Conservation (phyloP, 2,113 vertebrate genomes). For the Aythya baeri region DNA sequence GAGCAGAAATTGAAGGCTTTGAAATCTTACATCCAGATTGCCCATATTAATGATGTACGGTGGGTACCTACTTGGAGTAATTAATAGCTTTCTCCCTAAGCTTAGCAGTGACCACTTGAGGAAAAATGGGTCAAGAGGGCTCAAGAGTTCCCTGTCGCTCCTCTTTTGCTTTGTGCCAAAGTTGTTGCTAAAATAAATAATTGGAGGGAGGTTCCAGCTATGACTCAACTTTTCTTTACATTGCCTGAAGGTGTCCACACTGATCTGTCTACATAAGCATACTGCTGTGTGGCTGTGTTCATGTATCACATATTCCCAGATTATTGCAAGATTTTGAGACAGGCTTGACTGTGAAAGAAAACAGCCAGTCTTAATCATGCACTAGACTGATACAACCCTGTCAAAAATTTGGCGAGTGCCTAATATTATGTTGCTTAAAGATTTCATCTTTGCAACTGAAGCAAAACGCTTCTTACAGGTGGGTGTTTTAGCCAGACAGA, state of each 20-base stretch:
- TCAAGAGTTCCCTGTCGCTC: background rate
- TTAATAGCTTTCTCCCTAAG: background rate
- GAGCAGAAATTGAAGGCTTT: conserved; percentile 47
- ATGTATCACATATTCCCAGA: background rate
- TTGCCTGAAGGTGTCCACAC: background rate
- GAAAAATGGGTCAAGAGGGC: background rate
- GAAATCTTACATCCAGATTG: conserved; percentile 3
- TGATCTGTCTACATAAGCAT: background rate
- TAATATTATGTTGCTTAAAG: background rate
- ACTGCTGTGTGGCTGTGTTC: background rate
- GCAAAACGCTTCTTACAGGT: background rate
- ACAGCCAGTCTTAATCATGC: background rate
- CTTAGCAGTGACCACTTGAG: background rate
- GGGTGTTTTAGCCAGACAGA: conserved; percentile 46
- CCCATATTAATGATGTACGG: background rate
- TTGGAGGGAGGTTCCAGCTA: background rate
- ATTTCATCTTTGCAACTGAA: background rate
- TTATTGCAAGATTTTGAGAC: background rate
- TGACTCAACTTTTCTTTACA: background rate
- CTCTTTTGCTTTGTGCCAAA: background rate
- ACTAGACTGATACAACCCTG: background rate
- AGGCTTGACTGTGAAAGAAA: background rate
- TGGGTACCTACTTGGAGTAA: background rate
- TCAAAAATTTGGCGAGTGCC: background rate
- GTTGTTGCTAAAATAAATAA: background rate